A percentile compares a stretch with the other conserved stretches of the same genome.
Conservation (phyloP, 1,140 invertebrate species). For the Dreissena polymorpha region DNA sequence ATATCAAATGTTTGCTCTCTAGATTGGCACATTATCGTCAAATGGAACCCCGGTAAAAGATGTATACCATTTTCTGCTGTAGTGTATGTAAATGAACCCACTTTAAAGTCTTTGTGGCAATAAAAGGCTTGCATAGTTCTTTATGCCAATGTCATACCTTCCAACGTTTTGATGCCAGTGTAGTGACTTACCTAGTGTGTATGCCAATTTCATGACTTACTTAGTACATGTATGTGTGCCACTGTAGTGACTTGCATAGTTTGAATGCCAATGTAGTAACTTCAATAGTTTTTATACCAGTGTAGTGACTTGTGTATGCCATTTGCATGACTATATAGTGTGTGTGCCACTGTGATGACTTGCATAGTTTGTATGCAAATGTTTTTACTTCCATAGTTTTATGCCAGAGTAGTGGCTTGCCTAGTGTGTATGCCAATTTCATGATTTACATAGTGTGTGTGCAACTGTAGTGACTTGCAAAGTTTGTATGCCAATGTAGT, state of each 20-base stretch:
- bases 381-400: not conserved
- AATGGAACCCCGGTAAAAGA: no score
- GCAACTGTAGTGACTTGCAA: not conserved
- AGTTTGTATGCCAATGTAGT: conserved; percentile 10
- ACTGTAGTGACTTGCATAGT: not conserved
- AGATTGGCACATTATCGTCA: no score
- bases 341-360: conserved; percentile 11
- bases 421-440: conserved; percentile 13
- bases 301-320: conserved; percentile 16
- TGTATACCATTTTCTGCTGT: not conserved
- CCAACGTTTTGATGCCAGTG: not conserved
- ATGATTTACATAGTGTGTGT: not conserved
- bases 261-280: not conserved
- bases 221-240: not conserved
- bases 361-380: not conserved
- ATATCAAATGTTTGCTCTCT: no score
- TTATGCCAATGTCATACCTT: no score
- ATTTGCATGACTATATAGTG: not conserved
- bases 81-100: not conserved
- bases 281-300: conserved; percentile 6
- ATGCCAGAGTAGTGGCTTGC: conserved; percentile 26
- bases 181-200: conserved; percentile 7
- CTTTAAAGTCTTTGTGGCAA: conserved; percentile 9
- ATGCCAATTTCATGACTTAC: conserved; percentile 19
- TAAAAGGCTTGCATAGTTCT: not conserved